Evolutionary conservation across 2,113 vertebrate species (phyloP).

Genomic region (Clinocottus analis): DNA sequence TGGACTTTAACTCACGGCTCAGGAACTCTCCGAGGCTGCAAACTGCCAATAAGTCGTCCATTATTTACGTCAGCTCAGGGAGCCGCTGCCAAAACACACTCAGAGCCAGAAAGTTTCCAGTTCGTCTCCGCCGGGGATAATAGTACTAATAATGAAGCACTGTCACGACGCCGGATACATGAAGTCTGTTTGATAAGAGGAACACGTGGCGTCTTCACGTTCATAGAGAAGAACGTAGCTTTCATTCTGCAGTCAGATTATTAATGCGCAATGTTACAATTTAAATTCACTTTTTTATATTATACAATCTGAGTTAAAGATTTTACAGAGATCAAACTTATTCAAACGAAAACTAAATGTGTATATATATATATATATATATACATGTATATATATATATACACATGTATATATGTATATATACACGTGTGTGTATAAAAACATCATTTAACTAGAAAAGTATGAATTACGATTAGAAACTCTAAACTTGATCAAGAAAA

Average conservation of each 20-base stretch:
- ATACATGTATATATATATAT: too few relatives aligned
- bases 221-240: not conserved
- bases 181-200: conserved; percentile 1
- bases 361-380: too few relatives aligned
- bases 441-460: too few relatives aligned
- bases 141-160: conserved; percentile 35
- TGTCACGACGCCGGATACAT: not conserved
- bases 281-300: too few relatives aligned
- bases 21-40: conserved; percentile 5
- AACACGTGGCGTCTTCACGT: not conserved
- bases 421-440: too few relatives aligned
- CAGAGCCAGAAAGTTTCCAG: conserved; percentile 14
- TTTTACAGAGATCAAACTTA: too few relatives aligned
- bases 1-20: not conserved
- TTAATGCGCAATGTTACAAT: too few relatives aligned
- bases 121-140: conserved; percentile 5
- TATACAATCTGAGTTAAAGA: too few relatives aligned
- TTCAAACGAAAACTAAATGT: too few relatives aligned
- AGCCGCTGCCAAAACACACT: conserved; percentile 22
- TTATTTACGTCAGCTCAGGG: conserved; percentile 61
- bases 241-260: not conserved
- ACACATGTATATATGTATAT: too few relatives aligned
- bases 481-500: too few relatives aligned
- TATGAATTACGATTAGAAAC: too few relatives aligned
- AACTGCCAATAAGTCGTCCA: conserved; percentile 41